Evolutionary conservation across 1,140 invertebrate species (phyloP).

Genomic region (Drosophila arizonae): DNA sequence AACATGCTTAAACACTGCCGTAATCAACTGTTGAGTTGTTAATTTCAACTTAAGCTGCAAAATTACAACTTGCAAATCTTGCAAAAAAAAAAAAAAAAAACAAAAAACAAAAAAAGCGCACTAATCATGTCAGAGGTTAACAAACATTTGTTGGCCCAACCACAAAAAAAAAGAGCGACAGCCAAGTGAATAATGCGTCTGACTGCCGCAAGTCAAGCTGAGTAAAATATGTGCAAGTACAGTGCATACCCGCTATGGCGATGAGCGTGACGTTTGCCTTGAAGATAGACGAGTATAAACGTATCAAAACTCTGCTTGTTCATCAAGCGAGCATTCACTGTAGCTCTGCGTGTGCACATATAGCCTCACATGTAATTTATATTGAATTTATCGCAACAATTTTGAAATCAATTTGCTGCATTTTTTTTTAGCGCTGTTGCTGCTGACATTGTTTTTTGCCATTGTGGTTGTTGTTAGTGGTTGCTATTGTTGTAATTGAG

Average conservation of each 20-base stretch:
- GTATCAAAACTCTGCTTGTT: background rate
- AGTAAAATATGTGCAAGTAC: background rate
- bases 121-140: slow-evolving; percentile 48
- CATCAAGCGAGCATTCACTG: background rate
- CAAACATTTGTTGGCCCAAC: slow-evolving; percentile 33
- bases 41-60: slow-evolving; percentile 13
- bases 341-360: background rate
- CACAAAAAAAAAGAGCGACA: background rate
- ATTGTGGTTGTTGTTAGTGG: background rate
- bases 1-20: slow-evolving; percentile 12
- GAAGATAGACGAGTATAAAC: too few relatives aligned
- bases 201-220: background rate
- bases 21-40: slow-evolving; percentile 33
- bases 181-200: background rate
- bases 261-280: background rate
- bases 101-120: background rate
- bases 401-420: slow-evolving; percentile 73
- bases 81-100: slow-evolving; percentile 26
- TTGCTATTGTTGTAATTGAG: slow-evolving; percentile 11
- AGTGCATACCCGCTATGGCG: background rate
- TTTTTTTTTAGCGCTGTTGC: slow-evolving; percentile 31
- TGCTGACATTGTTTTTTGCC: slow-evolving; percentile 1
- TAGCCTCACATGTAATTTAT: slow-evolving; percentile 11
- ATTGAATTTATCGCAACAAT: slow-evolving; percentile 54
- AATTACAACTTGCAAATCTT: slow-evolving; percentile 35